Conservation (phyloP, 2,113 vertebrate species). For the Rhinopomastus cyanomelas region DNA sequence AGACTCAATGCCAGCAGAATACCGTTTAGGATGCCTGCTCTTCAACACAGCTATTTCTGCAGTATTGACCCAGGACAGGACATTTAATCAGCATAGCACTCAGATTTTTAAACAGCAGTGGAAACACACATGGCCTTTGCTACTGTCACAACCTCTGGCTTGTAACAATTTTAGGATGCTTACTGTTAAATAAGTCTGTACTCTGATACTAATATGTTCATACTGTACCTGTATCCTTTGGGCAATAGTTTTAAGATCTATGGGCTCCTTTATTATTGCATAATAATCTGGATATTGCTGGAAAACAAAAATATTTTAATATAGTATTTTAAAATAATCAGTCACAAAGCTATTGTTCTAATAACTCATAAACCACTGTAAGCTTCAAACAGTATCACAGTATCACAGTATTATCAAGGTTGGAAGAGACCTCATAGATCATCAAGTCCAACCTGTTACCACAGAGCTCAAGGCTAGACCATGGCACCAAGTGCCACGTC, state of each 20-base stretch:
- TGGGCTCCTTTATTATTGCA: constrained; percentile 98
- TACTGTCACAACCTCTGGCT: not conserved
- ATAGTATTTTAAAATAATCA: not conserved
- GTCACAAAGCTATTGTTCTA: not conserved
- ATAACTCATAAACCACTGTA: not conserved
- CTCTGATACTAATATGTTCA: not conserved
- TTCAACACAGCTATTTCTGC: not conserved
- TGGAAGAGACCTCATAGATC: too few species aligned
- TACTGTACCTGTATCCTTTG: constrained; percentile 93
- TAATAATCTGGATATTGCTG: constrained; percentile 99
- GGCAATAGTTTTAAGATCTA: constrained; percentile 95
- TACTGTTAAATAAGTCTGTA: not conserved
- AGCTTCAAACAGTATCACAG: not conserved
- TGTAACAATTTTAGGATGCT: not conserved
- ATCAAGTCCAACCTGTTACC: too few species aligned
- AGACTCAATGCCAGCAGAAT: not conserved
- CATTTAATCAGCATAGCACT: not conserved
- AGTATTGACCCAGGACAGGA: not conserved
- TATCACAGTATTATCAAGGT: too few species aligned
- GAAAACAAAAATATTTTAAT: constrained; percentile 59
- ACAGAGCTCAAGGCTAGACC: too few species aligned
- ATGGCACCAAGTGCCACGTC: too few species aligned
- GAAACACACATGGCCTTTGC: not conserved
- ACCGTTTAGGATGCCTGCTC: not conserved
- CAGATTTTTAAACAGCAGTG: not conserved